Evolutionary conservation across 2,888 invertebrate species (phyloP).

Genomic region (Harpalus rufipes): DNA sequence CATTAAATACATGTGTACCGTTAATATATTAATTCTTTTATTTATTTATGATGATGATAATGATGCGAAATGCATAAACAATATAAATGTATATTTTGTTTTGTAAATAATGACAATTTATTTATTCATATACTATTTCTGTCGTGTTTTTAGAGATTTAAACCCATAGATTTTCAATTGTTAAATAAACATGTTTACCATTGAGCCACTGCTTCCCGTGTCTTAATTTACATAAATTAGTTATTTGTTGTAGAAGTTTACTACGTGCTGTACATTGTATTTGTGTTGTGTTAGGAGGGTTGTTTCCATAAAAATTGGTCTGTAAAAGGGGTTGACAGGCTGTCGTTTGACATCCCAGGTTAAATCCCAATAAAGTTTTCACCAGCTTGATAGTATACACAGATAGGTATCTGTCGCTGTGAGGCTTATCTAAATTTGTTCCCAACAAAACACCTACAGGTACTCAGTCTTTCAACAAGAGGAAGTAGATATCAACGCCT

Average conservation of each 20-base stretch:
- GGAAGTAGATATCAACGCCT: not conserved
- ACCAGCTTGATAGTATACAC: not conserved
- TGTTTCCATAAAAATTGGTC: not conserved
- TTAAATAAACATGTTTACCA: no score
- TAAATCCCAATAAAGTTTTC: slow-evolving; percentile 3
- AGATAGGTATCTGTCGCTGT: not conserved
- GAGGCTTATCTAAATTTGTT: not conserved
- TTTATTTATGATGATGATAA: no score
- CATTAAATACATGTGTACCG: no score
- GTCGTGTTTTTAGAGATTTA: no score
- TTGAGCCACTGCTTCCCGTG: no score
- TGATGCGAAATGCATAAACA: no score
- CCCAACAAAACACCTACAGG: not conserved
- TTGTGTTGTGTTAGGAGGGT: not conserved
- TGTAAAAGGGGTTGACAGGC: not conserved
- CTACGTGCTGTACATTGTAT: not conserved
- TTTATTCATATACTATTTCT: no score
- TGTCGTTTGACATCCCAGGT: not conserved
- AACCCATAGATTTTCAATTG: no score
- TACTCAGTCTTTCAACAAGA: not conserved
- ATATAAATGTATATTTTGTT: no score
- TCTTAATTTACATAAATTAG: not conserved
- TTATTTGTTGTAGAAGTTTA: not conserved
- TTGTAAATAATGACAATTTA: no score
- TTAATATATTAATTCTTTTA: no score